Conservation (phyloP, 1,140 invertebrate species). For the Zophobas morio region DNA sequence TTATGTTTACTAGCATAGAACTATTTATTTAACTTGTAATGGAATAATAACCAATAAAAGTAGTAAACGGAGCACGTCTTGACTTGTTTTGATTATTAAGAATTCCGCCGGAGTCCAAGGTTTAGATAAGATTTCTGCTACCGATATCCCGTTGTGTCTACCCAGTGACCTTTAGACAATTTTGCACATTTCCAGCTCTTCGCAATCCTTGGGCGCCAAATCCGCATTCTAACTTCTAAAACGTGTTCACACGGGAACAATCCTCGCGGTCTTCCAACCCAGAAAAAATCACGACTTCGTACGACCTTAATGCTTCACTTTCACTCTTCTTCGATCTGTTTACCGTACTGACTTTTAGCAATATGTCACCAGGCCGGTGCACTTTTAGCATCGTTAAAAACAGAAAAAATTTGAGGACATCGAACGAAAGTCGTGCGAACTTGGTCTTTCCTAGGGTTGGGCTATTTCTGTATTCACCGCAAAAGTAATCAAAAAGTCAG, state of each 20-base stretch:
- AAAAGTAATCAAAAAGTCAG: too few relatives aligned
- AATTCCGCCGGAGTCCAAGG: conserved; percentile 23
- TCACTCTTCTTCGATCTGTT: conserved; percentile 43
- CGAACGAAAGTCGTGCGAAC: background rate
- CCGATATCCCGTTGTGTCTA: background rate
- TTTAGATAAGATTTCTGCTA: background rate
- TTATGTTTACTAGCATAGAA: background rate
- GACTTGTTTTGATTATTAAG: conserved; percentile 1
- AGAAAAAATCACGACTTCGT: conserved; percentile 48
- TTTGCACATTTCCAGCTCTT: background rate
- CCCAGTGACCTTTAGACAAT: conserved; percentile 17
- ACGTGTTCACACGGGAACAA: conserved; percentile 51
- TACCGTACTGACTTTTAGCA: conserved; percentile 12
- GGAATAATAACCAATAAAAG: conserved; percentile 8
- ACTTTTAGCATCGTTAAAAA: background rate
- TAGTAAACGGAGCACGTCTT: conserved; percentile 26
- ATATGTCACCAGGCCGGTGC: conserved; percentile 19
- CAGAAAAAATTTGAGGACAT: conserved; percentile 5
- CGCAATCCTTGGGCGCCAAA: conserved; percentile 30
- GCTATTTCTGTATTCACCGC: too few relatives aligned
- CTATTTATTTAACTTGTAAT: conserved; percentile 15
- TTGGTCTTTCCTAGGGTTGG: too few relatives aligned
- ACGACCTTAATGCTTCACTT: conserved; percentile 48
- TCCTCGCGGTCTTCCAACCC: conserved; percentile 28
- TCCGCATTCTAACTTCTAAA: conserved; percentile 51